Evolutionary conservation across 2,888 invertebrate species (phyloP).

Genomic region (Catocala sponsa): DNA sequence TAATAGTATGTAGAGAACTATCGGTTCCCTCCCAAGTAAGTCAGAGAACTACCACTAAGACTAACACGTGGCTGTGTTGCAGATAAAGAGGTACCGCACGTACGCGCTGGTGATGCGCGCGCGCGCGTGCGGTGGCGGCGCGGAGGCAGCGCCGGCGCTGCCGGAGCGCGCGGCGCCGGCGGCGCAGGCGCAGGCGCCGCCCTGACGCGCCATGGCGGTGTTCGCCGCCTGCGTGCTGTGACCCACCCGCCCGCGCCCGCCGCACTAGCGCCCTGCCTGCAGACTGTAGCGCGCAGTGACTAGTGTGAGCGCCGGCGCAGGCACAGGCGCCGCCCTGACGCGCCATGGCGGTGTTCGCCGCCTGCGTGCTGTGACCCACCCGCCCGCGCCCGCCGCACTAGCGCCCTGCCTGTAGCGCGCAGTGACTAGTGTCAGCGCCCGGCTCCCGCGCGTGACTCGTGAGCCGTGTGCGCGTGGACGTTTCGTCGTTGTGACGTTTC

Average conservation of each 20-base stretch:
- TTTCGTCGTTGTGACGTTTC: neutral
- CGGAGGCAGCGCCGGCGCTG: conserved; percentile 88
- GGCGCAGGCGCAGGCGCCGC: conserved; percentile 81
- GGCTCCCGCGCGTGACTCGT: no score
- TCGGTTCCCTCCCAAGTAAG: no score
- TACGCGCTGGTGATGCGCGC: conserved; percentile 93
- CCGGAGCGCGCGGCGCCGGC: conserved; percentile 85
- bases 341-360: conserved; percentile 94
- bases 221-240: conserved; percentile 94
- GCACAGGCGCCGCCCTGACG: conserved; percentile 87
- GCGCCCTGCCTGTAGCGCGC: no score
- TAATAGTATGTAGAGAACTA: no score
- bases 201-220: conserved; percentile 94
- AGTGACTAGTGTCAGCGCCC: no score
- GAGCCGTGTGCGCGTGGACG: no score
- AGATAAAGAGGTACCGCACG: conserved; percentile 95
- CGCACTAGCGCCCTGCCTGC: no score
- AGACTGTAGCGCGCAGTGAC: no score
- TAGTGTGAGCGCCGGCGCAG: conserved; percentile 52
- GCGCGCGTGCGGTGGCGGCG: conserved; percentile 87
- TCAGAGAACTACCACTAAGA: no score
- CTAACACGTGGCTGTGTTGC: conserved; percentile 48
- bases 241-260: conserved; percentile 45
- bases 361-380: conserved; percentile 91
- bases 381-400: conserved; percentile 22